Base-by-base conservation (phyloP, 2,797 vertebrate species). In the Champsocephalus gunnari region DNA sequence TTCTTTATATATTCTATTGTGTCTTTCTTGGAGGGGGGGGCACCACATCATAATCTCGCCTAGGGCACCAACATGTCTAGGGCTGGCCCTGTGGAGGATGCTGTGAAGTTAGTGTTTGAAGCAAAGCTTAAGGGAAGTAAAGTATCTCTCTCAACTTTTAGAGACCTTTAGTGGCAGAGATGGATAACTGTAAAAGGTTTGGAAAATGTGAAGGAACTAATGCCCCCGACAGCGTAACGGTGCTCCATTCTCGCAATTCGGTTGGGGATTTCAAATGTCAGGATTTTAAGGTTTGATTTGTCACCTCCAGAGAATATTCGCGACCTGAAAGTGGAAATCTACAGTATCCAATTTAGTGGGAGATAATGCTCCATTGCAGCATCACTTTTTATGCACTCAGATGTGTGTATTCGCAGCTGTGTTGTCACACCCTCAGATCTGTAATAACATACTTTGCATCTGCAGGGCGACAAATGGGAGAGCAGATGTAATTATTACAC, bases 361-460 rank as follows among this genome's bases (percentile, higher is more conserved):
- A 19, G 38, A 5, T 47, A 7, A 61, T 34, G 19, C 9, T 60
- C 12, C 55, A 43, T 17, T 49, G 17, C 16, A 17, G 28, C 0
- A 2, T 44, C n/a, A 28, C 12, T 38, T 58, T 21, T 55, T 34
- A 34, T 63, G 16, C 11, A 12, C 17, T 38, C 11, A 57, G 14
- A 47, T 63, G 17, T 47, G 51, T 19, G 28, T 34, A 10, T 68
- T 69, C 61, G 45, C 66, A 58, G 64, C 66, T 73, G 58, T 62
- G 32, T 17, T 74, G 41, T 61, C 41, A 60, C 44, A 14, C 8
- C 12, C 28, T 75, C 64, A 53, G 47, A 59, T 70, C 67, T 56
- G n/a, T 64, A 58, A 78, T 64, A 55, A 66, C 56, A 77, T 45
- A 48, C 34, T 68, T 58, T 67, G 34, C 47, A 69, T 66, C 48